Conservation (phyloP, 2,888 invertebrate genomes). For the Lithophane ornitopus region DNA sequence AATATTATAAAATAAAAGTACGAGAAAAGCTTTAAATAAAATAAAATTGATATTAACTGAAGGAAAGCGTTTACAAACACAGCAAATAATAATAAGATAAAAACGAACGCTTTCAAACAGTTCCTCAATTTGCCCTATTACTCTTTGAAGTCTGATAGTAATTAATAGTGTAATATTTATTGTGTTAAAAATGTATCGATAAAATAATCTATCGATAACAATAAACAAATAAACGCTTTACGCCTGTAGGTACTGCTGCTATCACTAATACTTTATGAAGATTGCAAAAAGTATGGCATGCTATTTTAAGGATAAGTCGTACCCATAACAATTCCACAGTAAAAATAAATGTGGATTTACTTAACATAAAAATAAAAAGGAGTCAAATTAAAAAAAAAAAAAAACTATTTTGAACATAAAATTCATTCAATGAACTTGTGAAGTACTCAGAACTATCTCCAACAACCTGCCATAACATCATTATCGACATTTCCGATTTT, state of each 20-base stretch:
- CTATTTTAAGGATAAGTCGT: background rate
- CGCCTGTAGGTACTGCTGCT: too few species aligned
- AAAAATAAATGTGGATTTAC: background rate
- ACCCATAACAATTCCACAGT: too few species aligned
- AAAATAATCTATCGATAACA: constrained; percentile 1
- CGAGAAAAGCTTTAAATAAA: constrained; percentile 23
- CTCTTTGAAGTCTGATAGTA: constrained; percentile 66
- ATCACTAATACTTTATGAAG: background rate
- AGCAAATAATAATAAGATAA: constrained; percentile 46
- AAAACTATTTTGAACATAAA: accelerated
- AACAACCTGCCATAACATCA: constrained; percentile 40
- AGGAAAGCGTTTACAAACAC: constrained; percentile 18
- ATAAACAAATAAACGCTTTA: background rate
- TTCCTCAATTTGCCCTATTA: constrained; percentile 59
- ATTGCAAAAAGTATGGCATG: background rate
- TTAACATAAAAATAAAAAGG: background rate
- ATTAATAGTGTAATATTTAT: constrained; percentile 53
- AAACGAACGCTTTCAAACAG: constrained; percentile 37
- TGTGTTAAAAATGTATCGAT: constrained; percentile 44
- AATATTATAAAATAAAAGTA: constrained; percentile 22
- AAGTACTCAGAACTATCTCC: constrained; percentile 16
- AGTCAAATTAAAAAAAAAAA: background rate
- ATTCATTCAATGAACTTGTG: background rate
- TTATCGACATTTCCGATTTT: constrained; percentile 39
- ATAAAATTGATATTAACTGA: constrained; percentile 31